Evolutionary conservation across 2,113 vertebrate genomes (phyloP).

Genomic region (Catharus minimus): DNA sequence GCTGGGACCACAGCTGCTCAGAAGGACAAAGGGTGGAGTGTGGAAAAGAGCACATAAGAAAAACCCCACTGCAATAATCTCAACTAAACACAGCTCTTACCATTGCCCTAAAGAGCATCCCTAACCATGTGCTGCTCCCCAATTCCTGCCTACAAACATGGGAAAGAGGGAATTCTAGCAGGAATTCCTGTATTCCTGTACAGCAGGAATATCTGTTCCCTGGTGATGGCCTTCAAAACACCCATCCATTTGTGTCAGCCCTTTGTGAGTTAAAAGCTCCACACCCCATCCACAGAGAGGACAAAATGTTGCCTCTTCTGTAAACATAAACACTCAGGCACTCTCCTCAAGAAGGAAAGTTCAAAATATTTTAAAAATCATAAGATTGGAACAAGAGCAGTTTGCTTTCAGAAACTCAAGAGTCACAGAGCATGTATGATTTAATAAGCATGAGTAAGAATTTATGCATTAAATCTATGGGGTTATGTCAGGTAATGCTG

Average conservation of each 20-base stretch:
- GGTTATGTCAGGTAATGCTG: not conserved
- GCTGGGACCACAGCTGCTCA: not conserved
- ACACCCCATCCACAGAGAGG: not conserved
- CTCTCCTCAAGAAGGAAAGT: not conserved
- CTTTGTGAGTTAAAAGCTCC: not conserved
- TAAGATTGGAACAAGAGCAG: not conserved
- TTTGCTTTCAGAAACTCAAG: not conserved
- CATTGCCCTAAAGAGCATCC: not conserved
- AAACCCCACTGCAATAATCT: not conserved
- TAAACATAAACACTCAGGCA: not conserved
- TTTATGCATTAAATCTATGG: not conserved
- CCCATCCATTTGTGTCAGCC: not conserved
- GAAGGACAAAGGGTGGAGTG: not conserved
- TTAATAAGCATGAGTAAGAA: not conserved
- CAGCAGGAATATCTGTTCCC: not conserved
- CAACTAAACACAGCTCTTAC: not conserved
- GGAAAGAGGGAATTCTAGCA: not conserved
- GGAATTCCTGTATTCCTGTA: not conserved
- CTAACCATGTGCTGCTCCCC: not conserved
- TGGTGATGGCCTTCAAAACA: not conserved
- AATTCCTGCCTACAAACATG: not conserved
- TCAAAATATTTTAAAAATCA: not conserved
- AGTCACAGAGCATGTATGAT: not conserved
- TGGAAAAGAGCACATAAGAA: not conserved
- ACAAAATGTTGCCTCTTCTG: not conserved